Evolutionary conservation across 2,113 vertebrate genomes (phyloP).

Genomic region (Bubo scandiacus): DNA sequence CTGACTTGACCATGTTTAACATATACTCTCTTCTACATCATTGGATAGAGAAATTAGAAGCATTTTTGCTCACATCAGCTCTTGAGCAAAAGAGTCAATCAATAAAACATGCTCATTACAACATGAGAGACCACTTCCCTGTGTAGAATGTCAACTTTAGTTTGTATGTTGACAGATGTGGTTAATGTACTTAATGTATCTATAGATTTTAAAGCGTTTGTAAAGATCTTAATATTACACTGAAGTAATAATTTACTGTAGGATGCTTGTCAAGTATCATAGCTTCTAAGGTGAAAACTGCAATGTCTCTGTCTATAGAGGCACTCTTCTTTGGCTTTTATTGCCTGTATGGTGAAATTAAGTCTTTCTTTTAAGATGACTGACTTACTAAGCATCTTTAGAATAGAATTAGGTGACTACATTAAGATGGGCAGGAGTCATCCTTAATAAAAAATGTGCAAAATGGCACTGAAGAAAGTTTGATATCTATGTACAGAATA

Average conservation of each 20-base stretch:
- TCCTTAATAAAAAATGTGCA: background rate
- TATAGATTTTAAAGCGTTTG: background rate
- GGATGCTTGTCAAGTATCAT: background rate
- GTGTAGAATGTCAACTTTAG: background rate
- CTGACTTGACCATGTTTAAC: background rate
- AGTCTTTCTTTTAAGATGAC: background rate
- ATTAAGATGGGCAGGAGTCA: background rate
- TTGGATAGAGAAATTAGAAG: background rate
- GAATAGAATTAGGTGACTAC: background rate
- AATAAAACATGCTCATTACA: background rate
- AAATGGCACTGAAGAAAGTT: background rate
- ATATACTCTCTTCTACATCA: background rate
- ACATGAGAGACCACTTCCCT: background rate
- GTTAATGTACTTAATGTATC: background rate
- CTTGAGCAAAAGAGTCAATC: background rate
- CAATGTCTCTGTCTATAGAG: background rate
- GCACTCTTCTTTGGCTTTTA: background rate
- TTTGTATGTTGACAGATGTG: background rate
- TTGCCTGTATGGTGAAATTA: background rate
- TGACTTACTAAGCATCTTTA: background rate
- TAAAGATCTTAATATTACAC: background rate
- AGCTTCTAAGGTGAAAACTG: background rate
- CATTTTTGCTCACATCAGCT: background rate
- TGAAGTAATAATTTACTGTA: background rate
- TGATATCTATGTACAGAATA: background rate